Conservation (phyloP, 2,113 vertebrate species). For the Pachycephala philippinensis region DNA sequence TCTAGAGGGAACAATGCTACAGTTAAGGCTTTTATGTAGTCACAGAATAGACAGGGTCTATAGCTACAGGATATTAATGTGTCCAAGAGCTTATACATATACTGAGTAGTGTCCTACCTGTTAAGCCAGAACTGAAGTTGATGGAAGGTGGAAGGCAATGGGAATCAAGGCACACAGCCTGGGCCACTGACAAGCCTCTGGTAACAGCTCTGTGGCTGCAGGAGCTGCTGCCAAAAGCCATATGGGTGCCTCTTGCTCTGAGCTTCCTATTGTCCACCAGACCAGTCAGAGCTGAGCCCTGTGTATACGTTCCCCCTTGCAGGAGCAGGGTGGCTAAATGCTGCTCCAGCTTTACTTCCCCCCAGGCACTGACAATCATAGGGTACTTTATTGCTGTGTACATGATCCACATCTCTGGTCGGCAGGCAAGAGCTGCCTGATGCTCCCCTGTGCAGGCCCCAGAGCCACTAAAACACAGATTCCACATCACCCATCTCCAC, state of each 20-base stretch:
- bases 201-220: not conserved
- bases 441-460: not conserved
- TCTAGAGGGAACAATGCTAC: not conserved
- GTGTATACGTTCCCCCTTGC: not conserved
- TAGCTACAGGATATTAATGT: not conserved
- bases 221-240: not conserved
- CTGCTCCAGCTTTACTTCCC: not conserved
- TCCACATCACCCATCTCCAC: conserved; percentile 95
- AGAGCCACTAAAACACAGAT: conserved; percentile 74
- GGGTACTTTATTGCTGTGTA: not conserved
- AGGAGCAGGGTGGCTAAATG: not conserved
- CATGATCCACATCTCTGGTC: not conserved
- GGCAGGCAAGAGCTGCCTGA: not conserved
- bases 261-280: not conserved
- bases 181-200: not conserved
- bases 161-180: not conserved
- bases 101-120: not conserved
- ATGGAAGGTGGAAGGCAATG: not conserved
- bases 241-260: not conserved
- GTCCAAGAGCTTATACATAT: accelerated
- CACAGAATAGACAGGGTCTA: not conserved
- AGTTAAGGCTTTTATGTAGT: not conserved
- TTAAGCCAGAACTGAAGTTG: not conserved
- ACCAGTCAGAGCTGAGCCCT: not conserved
- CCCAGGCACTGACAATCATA: not conserved